These are phyloP conservation scores for Dorcus parallelipipedus DNA, from an alignment of 2,888 invertebrate genomes.

Conservation along the genomic window DNA sequence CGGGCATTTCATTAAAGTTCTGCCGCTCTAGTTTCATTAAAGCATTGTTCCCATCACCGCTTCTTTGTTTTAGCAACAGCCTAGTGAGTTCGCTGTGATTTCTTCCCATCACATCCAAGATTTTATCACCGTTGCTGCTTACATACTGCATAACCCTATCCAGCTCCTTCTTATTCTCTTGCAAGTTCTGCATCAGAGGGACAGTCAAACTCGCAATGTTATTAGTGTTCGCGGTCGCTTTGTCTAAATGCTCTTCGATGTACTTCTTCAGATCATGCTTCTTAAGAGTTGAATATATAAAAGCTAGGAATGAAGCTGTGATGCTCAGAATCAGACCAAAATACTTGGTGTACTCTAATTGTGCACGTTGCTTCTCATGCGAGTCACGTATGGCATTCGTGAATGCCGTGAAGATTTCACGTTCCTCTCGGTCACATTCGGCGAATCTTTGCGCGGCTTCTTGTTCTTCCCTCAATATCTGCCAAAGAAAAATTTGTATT, in stretches of 20 bases:
- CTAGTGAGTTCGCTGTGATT: conserved; percentile 19
- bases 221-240: not conserved
- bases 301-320: conserved; percentile 43
- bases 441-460: conserved; percentile 59
- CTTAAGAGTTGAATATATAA: conserved; percentile 38
- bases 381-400: conserved; percentile 75
- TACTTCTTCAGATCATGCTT: conserved; percentile 43
- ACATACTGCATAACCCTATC: conserved; percentile 1
- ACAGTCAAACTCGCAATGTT: not conserved
- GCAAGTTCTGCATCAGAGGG: not conserved
- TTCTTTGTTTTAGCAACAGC: conserved; percentile 3
- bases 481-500: conserved; percentile 15
- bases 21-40: not conserved
- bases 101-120: conserved; percentile 11
- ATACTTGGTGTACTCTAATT: conserved; percentile 81
- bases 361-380: conserved; percentile 78
- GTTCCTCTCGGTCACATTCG: conserved; percentile 68
- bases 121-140: conserved; percentile 2
- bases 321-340: conserved; percentile 54
- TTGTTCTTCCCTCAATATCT: conserved; percentile 63
- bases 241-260: conserved; percentile 29
- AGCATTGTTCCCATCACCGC: not conserved
- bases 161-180: conserved; percentile 8
- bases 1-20: conserved; percentile 1
- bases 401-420: conserved; percentile 69